Base-by-base conservation (phyloP, 64 coral and sea anemone species). In the Montipora sp. region DNA sequence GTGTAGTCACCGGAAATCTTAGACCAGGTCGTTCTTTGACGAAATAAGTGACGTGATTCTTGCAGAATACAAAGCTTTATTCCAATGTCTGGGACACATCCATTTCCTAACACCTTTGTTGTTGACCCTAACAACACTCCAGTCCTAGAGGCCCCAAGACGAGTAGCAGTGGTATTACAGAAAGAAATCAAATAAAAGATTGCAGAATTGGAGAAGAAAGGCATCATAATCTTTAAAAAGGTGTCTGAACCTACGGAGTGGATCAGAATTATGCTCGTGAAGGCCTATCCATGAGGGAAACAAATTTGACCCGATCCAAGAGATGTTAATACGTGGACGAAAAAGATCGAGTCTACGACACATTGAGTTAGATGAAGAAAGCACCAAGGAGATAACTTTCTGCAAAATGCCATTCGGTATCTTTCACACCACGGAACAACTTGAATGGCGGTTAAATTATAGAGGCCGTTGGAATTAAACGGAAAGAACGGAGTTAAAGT, bases 311-410 rank as follows among this genome's bases (percentile, higher is more conserved):
- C 88, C 49, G 84, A 93, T 27, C 92, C 92, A 6, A 1, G 24
- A 71, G 85, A 93, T 20, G 49, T 93, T 1, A 93, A 93, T 89
- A 85, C 23, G 79, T 90, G 1, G 88, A 95, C n/a, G 77, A 78
- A 5, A 95, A 90, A 59, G 88, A 95, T 57, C 80, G 93, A 0
- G 79, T 89, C 77, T 92, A 87, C 47, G 0, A 24, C 90, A 90
- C 24, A 77, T 90, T 19, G 47, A 47, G 66, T 75, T 79, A 10
- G 57, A 93, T 73, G 91, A 93, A 57, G 75, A 63, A 0, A 88
- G 84, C 48, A 93, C 77, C 53, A 5, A 67, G 16, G 13, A 78
- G 2, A 88, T 65, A 8, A 88, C 92, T 43, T 88, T 88, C 22
- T 80, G 75, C 5, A 89, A 68, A 76, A 79, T 89, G 77, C 85